A percentile compares a stretch with the other conserved stretches of the same genome.
phyloP scores from a whole-genome alignment of 1,140 invertebrate genomes.

The Schlechtendalia chinensis region DNA sequence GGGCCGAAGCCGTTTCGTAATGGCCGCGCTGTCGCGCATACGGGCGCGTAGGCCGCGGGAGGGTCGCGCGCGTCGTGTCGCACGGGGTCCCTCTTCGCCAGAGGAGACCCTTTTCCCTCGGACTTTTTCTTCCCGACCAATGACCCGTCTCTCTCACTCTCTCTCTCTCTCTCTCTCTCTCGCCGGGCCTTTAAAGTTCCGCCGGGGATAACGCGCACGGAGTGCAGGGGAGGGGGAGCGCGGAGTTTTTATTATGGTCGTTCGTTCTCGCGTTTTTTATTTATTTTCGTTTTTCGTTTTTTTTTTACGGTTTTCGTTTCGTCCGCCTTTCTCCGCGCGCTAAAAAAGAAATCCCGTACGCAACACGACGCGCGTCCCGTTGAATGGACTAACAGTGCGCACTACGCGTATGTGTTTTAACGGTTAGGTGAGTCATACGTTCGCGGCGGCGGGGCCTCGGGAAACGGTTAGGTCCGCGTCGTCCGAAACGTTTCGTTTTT shows the following conservation, averaged over 20 bases:
- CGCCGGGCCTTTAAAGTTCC: too few relatives aligned
- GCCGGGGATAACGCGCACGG: background rate
- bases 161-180: too few relatives aligned
- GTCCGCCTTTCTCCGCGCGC: conserved; percentile 18
- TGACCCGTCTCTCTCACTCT: conserved; percentile 45
- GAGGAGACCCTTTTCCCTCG: conserved; percentile 42
- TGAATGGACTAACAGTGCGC: conserved; percentile 32
- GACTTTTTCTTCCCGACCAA: conserved; percentile 49
- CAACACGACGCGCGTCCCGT: conserved; percentile 28
- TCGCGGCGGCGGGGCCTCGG: too few relatives aligned
- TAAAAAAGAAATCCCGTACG: conserved; percentile 24
- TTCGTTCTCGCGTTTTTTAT: too few relatives aligned
- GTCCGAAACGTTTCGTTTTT: too few relatives aligned
- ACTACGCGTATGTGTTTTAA: too few relatives aligned
- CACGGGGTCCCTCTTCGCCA: conserved; percentile 28
- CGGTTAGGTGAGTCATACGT: too few relatives aligned
- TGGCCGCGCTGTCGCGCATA: conserved; percentile 34
- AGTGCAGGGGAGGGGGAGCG: conserved; percentile 38
- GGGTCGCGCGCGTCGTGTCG: too few relatives aligned
- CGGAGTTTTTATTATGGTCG: conserved; percentile 44
- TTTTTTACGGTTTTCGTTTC: conserved; percentile 11
- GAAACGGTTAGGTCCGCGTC: too few relatives aligned
- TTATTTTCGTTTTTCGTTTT: conserved; percentile 13
- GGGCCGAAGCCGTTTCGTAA: conserved; percentile 45
- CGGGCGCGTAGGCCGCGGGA: too few relatives aligned